Conservation (phyloP, 2,888 invertebrate genomes). For the Drosophila birchii region DNA sequence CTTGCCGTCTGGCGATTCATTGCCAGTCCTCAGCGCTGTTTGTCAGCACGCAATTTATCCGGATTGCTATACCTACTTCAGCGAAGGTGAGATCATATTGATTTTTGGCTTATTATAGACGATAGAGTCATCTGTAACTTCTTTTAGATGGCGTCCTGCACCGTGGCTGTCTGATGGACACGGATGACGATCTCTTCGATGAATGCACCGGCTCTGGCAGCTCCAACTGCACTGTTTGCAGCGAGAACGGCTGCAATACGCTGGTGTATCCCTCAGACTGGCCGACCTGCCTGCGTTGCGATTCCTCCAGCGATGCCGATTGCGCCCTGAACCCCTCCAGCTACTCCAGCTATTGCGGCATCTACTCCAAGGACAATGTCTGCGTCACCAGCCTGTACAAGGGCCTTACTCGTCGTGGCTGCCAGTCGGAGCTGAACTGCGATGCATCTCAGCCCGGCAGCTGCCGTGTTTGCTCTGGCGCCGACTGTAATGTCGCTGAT, state of each 20-base stretch:
- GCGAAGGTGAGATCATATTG: constrained; percentile 52
- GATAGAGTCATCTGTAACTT: background rate
- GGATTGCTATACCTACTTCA: constrained; percentile 63
- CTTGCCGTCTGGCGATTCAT: no score
- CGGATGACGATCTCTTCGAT: constrained; percentile 57
- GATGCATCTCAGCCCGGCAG: constrained; percentile 53
- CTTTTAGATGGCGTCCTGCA: constrained; percentile 63
- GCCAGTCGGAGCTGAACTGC: constrained; percentile 72
- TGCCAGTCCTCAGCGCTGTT: no score
- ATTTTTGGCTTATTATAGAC: background rate
- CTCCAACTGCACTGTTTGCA: constrained; percentile 64
- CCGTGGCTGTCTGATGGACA: constrained; percentile 76
- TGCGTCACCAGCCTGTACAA: constrained; percentile 72
- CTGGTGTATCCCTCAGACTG: constrained; percentile 72
- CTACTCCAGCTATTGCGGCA: constrained; percentile 61
- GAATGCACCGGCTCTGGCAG: constrained; percentile 62
- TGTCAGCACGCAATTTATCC: constrained; percentile 68
- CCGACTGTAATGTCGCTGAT: constrained; percentile 76
- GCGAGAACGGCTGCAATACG: constrained; percentile 64
- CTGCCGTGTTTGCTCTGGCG: constrained; percentile 70
- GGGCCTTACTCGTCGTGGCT: constrained; percentile 75
- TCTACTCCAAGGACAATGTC: constrained; percentile 61
- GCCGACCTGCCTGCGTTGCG: constrained; percentile 74
- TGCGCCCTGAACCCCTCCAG: constrained; percentile 62
- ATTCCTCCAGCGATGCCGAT: constrained; percentile 60